These are phyloP conservation scores for Portevinia maculata DNA, from an alignment of 2,888 invertebrate genomes.

Conservation along the genomic window DNA sequence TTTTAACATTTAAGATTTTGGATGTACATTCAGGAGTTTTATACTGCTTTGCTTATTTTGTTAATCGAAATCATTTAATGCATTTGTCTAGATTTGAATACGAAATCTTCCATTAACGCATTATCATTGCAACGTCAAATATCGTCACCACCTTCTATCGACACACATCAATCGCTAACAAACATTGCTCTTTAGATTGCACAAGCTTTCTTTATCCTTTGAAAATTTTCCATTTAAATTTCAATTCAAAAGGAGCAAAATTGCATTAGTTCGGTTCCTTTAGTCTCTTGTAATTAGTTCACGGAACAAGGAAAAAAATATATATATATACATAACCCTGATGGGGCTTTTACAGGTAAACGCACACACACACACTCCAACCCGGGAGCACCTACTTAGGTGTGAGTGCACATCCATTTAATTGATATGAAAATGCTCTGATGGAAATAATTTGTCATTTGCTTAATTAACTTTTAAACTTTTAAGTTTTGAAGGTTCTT, in stretches of 20 bases:
- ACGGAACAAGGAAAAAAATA: background rate
- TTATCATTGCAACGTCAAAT: no score
- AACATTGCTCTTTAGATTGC: no score
- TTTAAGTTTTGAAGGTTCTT: conserved; percentile 28
- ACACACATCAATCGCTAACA: no score
- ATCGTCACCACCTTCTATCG: no score
- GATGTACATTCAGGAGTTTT: no score
- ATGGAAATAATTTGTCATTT: conserved; percentile 46
- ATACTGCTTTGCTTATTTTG: no score
- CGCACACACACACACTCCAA: background rate
- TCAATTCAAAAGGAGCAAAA: background rate
- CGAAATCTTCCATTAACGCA: no score
- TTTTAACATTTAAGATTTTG: no score
- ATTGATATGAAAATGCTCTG: conserved; percentile 26
- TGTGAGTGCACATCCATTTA: conserved; percentile 17
- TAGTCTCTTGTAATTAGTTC: conserved; percentile 14
- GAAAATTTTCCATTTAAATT: background rate
- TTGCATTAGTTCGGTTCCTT: conserved; percentile 1
- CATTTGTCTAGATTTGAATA: no score
- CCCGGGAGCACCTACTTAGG: background rate
- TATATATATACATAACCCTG: background rate
- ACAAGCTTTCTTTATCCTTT: background rate
- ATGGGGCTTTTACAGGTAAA: background rate
- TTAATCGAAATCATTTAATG: no score
- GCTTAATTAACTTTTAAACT: conserved; percentile 34